phyloP scores from a whole-genome alignment of 2,888 invertebrate species.

The Leptura quadrifasciata region DNA sequence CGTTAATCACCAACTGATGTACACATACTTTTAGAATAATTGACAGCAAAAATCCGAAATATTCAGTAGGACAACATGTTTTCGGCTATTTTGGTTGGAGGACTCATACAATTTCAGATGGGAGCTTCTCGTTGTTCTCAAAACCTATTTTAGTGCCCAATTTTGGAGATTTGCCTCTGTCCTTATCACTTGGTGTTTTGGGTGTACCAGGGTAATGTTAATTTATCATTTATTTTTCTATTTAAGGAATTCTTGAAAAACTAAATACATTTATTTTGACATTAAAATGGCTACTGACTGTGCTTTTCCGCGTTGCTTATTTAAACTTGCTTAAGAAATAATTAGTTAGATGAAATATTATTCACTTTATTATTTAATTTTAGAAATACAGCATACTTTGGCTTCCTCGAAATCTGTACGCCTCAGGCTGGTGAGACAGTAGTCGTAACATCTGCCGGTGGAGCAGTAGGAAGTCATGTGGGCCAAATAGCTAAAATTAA shows the following conservation, averaged over 20 bases:
- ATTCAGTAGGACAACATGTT: conserved; percentile 79
- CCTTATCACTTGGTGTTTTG: conserved; percentile 79
- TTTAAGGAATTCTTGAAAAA: too few relatives aligned
- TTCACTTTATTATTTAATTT: conserved; percentile 8
- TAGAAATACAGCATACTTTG: conserved; percentile 85
- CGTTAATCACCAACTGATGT: too few relatives aligned
- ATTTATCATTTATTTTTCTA: background rate
- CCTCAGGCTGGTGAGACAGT: conserved; percentile 84
- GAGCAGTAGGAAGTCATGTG: conserved; percentile 86
- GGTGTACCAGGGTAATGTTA: conserved; percentile 81
- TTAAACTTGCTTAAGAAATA: too few relatives aligned
- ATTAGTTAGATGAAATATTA: too few relatives aligned
- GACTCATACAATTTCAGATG: conserved; percentile 76
- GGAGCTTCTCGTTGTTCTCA: conserved; percentile 56
- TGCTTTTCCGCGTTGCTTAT: too few relatives aligned
- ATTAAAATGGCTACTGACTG: too few relatives aligned
- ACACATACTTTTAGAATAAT: conserved; percentile 75
- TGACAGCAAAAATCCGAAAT: conserved; percentile 79
- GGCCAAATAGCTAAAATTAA: conserved; percentile 87
- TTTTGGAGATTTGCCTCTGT: conserved; percentile 77
- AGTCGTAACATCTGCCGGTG: conserved; percentile 84
- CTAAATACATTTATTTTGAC: too few relatives aligned
- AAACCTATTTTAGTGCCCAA: conserved; percentile 76
- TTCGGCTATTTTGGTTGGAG: conserved; percentile 82
- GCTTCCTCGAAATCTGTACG: conserved; percentile 81